Percentiles rank a stretch among this genome's conserved stretches.
Evolutionary conservation across 2,113 vertebrate species (phyloP).

Genomic region (Melozone crissalis): DNA sequence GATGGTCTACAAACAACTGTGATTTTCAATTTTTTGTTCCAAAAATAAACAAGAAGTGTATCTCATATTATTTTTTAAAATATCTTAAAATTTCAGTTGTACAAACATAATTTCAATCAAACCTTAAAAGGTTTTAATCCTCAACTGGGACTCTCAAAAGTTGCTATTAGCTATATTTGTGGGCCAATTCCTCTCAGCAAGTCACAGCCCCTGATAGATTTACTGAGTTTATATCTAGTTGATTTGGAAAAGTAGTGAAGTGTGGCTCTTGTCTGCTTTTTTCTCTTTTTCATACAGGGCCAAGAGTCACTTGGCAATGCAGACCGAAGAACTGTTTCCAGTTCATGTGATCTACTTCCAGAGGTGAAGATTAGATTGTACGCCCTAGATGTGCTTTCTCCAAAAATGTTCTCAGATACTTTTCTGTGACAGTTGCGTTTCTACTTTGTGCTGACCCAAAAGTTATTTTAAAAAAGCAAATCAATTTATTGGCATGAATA

Average conservation of each 20-base stretch:
- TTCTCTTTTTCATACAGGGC: not conserved
- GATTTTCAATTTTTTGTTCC: not conserved
- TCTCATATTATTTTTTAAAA: not conserved
- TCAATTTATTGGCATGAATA: not conserved
- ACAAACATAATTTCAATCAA: not conserved
- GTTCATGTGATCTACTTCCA: not conserved
- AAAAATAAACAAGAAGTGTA: not conserved
- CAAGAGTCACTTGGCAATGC: not conserved
- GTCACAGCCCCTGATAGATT: fast-evolving
- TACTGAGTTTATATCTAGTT: not conserved
- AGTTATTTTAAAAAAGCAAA: not conserved
- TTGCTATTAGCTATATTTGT: not conserved
- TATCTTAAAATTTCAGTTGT: not conserved
- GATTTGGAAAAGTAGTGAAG: not conserved
- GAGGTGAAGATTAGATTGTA: not conserved
- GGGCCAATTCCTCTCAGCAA: not conserved
- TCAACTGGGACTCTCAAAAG: not conserved
- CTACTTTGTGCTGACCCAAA: not conserved
- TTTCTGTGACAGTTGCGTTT: not conserved
- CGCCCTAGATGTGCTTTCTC: not conserved
- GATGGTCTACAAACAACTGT: not conserved
- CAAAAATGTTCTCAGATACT: not conserved
- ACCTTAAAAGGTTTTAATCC: not conserved
- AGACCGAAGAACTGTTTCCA: not conserved
- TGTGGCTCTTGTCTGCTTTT: not conserved